Conservation (phyloP, 53 echinoderm and acorn worm genomes). For the Luidia sarsii region DNA sequence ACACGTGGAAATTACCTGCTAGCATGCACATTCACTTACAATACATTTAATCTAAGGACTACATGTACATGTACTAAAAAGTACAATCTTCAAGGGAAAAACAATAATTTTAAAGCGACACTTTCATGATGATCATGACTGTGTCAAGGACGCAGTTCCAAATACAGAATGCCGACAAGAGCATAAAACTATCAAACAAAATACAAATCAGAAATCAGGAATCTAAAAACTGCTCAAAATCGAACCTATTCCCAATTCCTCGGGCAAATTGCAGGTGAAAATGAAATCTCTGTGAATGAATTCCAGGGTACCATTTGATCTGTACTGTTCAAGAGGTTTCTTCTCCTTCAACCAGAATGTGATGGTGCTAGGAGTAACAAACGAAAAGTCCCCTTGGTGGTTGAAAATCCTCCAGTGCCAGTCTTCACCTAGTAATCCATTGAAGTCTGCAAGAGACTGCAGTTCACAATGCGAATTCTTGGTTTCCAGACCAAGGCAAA, state of each 20-base stretch:
- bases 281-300: constrained; percentile 35
- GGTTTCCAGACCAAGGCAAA: background rate
- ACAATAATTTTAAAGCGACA: constrained; percentile 53
- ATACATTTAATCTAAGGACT: no score
- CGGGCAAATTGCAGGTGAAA: constrained; percentile 33
- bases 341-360: constrained; percentile 52
- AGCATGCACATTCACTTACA: no score
- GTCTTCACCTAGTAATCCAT: constrained; percentile 26
- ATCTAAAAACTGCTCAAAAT: background rate
- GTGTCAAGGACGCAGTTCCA: constrained; percentile 10
- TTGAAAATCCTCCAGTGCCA: constrained; percentile 50
- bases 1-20: no score
- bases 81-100: constrained; percentile 1
- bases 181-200: background rate
- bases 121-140: constrained; percentile 29
- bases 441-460: background rate
- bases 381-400: constrained; percentile 44
- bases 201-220: background rate
- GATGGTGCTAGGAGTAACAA: constrained; percentile 34
- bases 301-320: constrained; percentile 16
- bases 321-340: constrained; percentile 38
- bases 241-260: constrained; percentile 28
- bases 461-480: background rate
- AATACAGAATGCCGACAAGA: no score
- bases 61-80: no score